These are phyloP conservation scores for Eupithecia insigniata DNA, from an alignment of 2,888 invertebrate genomes.

Conservation along the genomic window DNA sequence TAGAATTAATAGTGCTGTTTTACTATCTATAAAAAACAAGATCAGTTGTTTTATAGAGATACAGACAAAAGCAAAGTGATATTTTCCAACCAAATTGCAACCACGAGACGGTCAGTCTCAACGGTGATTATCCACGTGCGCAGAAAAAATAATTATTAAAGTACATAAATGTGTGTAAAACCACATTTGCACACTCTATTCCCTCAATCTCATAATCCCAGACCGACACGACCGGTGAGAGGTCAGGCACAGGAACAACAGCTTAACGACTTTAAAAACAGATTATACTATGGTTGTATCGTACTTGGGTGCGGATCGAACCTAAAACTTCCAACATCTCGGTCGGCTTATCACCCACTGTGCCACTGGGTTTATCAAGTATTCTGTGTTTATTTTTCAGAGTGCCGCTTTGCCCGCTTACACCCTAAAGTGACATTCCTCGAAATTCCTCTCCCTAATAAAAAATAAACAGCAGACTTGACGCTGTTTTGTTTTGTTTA, in stretches of 20 bases:
- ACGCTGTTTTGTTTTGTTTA: slow-evolving; percentile 42
- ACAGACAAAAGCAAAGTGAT: background rate
- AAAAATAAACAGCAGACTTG: slow-evolving; percentile 45
- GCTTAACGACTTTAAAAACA: too few relatives aligned
- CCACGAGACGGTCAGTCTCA: too few relatives aligned
- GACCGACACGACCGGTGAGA: too few relatives aligned
- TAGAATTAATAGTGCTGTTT: background rate
- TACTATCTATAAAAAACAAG: background rate
- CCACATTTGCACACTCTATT: too few relatives aligned
- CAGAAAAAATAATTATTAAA: too few relatives aligned
- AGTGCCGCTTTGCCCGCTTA: slow-evolving; percentile 45
- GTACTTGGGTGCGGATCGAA: background rate
- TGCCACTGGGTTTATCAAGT: slow-evolving; percentile 37
- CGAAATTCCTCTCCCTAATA: slow-evolving; percentile 40
- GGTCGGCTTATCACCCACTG: background rate
- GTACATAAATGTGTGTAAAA: too few relatives aligned
- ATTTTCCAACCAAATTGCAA: too few relatives aligned
- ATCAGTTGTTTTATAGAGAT: background rate
- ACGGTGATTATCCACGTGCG: too few relatives aligned
- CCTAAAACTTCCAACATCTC: background rate
- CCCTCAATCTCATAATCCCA: too few relatives aligned
- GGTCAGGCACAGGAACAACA: too few relatives aligned
- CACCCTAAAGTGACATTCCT: slow-evolving; percentile 45
- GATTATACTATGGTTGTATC: too few relatives aligned
- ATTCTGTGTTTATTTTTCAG: slow-evolving; percentile 53